Conservation (phyloP, 2,888 invertebrate species). For the Chrysopilus asiliformis region DNA sequence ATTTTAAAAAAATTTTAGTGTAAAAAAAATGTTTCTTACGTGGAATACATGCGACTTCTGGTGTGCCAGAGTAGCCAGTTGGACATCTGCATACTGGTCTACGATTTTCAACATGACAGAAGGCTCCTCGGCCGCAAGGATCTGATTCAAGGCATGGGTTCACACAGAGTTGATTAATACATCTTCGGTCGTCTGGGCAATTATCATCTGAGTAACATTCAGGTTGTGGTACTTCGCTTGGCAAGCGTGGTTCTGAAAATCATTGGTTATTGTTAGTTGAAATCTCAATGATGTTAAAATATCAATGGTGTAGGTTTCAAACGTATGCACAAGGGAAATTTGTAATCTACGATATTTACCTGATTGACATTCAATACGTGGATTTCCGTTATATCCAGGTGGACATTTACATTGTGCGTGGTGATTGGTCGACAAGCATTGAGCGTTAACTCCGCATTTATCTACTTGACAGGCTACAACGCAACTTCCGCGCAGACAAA, state of each 20-base stretch:
- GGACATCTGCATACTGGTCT: slow-evolving; percentile 71
- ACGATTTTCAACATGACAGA: slow-evolving; percentile 68
- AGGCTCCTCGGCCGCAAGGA: slow-evolving; percentile 65
- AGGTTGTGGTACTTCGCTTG: slow-evolving; percentile 29
- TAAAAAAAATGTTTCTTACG: slow-evolving; percentile 44
- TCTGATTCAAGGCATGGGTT: slow-evolving; percentile 59
- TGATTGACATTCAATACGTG: slow-evolving; percentile 59
- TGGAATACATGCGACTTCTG: slow-evolving; percentile 57
- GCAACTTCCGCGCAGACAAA: slow-evolving; percentile 63
- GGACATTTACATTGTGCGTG: slow-evolving; percentile 67
- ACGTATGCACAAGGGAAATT: neutral
- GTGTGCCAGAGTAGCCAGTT: slow-evolving; percentile 58
- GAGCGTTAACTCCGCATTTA: slow-evolving; percentile 69
- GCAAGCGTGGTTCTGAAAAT: no score
- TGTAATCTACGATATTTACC: slow-evolving; percentile 31
- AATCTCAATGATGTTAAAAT: no score
- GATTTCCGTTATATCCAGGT: slow-evolving; percentile 61
- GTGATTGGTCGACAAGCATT: slow-evolving; percentile 63
- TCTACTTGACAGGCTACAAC: slow-evolving; percentile 65
- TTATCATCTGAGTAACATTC: slow-evolving; percentile 71
- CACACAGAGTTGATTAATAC: slow-evolving; percentile 60
- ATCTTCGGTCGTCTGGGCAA: slow-evolving; percentile 59
- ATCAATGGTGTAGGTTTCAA: no score
- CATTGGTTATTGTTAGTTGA: no score
- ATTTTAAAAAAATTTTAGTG: no score